Base-by-base conservation (phyloP, 2,797 vertebrate species). In the Crenichthys baileyi region DNA sequence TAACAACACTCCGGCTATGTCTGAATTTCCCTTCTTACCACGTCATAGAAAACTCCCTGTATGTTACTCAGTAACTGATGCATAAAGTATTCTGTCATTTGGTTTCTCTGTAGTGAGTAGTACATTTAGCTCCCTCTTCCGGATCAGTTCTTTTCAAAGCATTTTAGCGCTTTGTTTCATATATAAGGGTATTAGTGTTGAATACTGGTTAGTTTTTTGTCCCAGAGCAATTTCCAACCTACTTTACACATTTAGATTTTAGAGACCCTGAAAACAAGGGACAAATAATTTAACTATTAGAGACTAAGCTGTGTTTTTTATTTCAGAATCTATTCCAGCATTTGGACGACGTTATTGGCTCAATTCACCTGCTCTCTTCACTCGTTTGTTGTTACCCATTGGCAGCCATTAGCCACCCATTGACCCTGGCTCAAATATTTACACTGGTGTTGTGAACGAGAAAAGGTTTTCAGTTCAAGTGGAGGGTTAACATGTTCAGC, bases 341-440 rank as follows among this genome's bases (percentile, higher is more conserved):
- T 70, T 26, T 51, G 56, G 18, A 58, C 20, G 72, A 51, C 36
- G 18, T 1, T 79, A 48, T 67, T 77, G 31, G 31, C 71, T 61
- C 29, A 70, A 71, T 91, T 84, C 81, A 46, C 41, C 26, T 20
- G 13, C 2, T 51, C 53, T 78, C 8, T 67, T 87, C 60, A 70
- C 84, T 63, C 65, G 55, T 84, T 71, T 50, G 85, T 79, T 87
- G 63, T 41, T 67, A 9, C 82, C 63, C 76, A 56, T 18, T n/a
- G 39, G 82, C 72, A 77, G 78, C 83, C 79, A 90, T 88, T 71
- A 89, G 75, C 79, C 72, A 71, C 67, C 83, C 85, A 48, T 90
- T 84, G 86, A 90, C 63, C 78, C 68, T 8, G 6, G 48, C 29
- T 88, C 88, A 95, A 95, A 95, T 96, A 95, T 96, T 96, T 87